Conservation (phyloP, 2,797 vertebrate species). For the Thaleichthys pacificus region DNA sequence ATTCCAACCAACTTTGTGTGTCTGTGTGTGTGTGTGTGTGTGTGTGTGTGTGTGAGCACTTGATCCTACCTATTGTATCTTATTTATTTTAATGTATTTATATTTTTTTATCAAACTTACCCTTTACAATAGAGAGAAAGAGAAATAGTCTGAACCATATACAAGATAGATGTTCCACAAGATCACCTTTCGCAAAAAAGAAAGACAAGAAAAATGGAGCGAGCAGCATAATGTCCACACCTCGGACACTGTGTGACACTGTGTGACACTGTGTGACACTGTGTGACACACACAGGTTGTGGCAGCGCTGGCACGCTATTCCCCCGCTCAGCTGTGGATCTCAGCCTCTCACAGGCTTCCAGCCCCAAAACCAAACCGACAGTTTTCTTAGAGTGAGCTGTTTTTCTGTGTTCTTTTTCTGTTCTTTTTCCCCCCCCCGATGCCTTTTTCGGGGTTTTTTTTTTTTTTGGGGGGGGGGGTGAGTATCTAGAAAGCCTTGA, state of each 20-base stretch:
- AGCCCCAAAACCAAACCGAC: constrained; percentile 57
- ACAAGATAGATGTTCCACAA: constrained; percentile 9
- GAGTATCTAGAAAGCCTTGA: too few species aligned
- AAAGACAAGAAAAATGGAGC: constrained; percentile 17
- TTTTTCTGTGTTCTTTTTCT: constrained; percentile 57
- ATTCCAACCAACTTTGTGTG: constrained; percentile 71
- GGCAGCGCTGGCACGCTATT: constrained; percentile 53
- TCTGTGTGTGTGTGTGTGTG: constrained; percentile 18
- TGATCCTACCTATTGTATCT: too few species aligned
- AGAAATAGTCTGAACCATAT: constrained; percentile 1
- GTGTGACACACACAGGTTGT: constrained; percentile 58
- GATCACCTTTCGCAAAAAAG: constrained; percentile 38
- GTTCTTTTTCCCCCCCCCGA: constrained; percentile 22
- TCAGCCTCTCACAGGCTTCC: constrained; percentile 46
- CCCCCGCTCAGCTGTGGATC: constrained; percentile 40
- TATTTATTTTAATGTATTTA: too few species aligned
- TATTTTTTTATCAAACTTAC: too few species aligned
- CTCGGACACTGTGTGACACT: constrained; percentile 46
- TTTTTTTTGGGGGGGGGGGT: constrained; percentile 12
- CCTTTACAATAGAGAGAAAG: constrained; percentile 2
- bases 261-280: constrained; percentile 62
- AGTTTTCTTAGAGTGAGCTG: constrained; percentile 63
- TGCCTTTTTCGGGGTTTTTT: constrained; percentile 30
- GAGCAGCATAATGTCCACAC: constrained; percentile 46
- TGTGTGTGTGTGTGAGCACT: too few species aligned